Conservation (phyloP, 1,140 invertebrate genomes). For the Brachionus plicatilis region DNA sequence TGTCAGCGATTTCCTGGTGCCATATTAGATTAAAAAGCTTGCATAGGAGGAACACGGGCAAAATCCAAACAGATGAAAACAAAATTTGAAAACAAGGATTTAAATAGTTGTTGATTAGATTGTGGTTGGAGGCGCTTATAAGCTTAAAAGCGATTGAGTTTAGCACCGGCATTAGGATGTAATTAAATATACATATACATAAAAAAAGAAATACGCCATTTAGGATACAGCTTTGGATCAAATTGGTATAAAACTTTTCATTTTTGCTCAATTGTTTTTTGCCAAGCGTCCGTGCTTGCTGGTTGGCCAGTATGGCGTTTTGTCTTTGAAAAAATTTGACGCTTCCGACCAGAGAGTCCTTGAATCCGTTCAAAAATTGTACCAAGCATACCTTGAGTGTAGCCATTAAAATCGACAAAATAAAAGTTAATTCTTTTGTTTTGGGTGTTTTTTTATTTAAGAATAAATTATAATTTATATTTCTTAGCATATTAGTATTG, state of each 20-base stretch:
- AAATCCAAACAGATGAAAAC: slow-evolving; percentile 32
- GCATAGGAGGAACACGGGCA: slow-evolving; percentile 22
- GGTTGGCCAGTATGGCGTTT: not conserved
- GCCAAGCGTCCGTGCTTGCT: not conserved
- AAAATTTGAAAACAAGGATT: slow-evolving; percentile 26
- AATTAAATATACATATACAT: slow-evolving; percentile 35
- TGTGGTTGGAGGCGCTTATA: slow-evolving; percentile 5
- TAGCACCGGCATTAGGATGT: slow-evolving; percentile 11
- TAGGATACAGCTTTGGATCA: slow-evolving; percentile 29
- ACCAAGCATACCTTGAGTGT: slow-evolving; percentile 21
- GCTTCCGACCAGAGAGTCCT: not conserved
- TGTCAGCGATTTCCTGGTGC: slow-evolving; percentile 36
- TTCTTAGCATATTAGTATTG: not conserved
- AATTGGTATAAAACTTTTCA: slow-evolving; percentile 16
- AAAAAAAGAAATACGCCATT: slow-evolving; percentile 33
- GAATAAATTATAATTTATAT: not conserved
- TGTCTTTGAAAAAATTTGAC: slow-evolving; percentile 18
- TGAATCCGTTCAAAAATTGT: slow-evolving; percentile 36
- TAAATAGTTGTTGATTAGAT: not conserved
- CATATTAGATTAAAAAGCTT: slow-evolving; percentile 37
- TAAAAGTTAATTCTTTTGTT: not conserved
- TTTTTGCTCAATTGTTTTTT: not conserved
- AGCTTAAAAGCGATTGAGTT: slow-evolving; percentile 23
- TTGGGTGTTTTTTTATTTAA: not conserved
- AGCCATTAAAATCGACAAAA: slow-evolving; percentile 18